phyloP scores from a whole-genome alignment of 2,888 invertebrate species.

The Emmelina monodactyla region DNA sequence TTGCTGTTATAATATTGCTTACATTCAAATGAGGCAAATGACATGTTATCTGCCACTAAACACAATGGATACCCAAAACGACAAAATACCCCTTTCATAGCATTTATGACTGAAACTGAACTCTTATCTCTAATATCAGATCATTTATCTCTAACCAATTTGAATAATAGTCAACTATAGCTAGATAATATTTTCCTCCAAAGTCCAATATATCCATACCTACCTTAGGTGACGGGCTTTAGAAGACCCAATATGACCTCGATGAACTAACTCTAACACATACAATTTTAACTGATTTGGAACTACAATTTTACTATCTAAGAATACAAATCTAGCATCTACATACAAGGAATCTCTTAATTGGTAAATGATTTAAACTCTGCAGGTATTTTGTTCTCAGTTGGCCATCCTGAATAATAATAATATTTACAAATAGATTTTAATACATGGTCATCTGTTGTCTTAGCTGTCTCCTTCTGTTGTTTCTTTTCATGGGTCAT shows the following conservation, averaged over 20 bases:
- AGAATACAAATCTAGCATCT: slow-evolving; percentile 5
- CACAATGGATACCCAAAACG: no score
- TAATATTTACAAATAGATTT: slow-evolving; percentile 6
- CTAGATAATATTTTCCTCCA: slow-evolving; percentile 2
- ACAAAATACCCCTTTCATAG: no score
- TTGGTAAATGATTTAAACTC: slow-evolving; percentile 5
- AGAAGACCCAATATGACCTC: slow-evolving; percentile 8
- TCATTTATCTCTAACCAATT: slow-evolving; percentile 3
- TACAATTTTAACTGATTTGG: slow-evolving; percentile 5
- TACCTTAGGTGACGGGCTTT: slow-evolving; percentile 5
- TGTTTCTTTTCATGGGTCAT: slow-evolving; percentile 1
- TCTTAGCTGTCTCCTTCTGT: neutral
- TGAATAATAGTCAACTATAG: slow-evolving; percentile 8
- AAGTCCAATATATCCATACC: no score
- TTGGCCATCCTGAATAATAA: slow-evolving; percentile 10
- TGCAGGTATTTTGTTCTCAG: slow-evolving; percentile 2
- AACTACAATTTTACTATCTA: slow-evolving; percentile 7
- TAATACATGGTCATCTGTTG: slow-evolving; percentile 2
- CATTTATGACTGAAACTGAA: no score
- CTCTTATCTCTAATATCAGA: slow-evolving; percentile 8
- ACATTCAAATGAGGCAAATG: neutral
- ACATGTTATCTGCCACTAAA: no score
- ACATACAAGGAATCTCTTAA: slow-evolving; percentile 9
- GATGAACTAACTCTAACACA: slow-evolving; percentile 7
- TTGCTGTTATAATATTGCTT: neutral